phyloP scores from a whole-genome alignment of 2,113 vertebrate genomes.

The Corydoras sp. region DNA sequence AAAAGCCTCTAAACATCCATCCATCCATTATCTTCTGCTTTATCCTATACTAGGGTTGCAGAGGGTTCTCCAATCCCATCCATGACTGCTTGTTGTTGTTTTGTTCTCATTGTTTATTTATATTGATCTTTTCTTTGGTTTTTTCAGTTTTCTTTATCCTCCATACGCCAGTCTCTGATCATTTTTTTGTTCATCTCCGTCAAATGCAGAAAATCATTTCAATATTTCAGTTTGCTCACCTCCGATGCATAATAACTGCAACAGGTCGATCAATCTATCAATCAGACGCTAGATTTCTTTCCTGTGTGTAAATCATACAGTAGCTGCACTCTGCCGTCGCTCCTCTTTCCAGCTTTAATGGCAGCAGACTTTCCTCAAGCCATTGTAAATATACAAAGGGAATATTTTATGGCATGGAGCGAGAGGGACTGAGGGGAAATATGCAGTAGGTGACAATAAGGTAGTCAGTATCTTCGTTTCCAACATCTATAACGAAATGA shows the following conservation, averaged over 20 bases:
- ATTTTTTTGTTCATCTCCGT: neutral
- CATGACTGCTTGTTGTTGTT: no score
- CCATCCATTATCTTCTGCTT: no score
- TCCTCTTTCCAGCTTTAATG: neutral
- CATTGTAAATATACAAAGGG: conserved; percentile 1
- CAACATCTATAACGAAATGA: neutral
- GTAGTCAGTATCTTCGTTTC: neutral
- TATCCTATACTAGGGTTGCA: no score
- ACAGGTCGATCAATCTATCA: neutral
- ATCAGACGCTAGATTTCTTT: neutral
- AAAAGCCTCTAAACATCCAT: no score
- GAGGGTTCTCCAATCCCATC: no score
- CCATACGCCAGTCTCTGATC: no score
- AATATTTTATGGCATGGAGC: conserved; percentile 1
- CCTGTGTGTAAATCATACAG: neutral
- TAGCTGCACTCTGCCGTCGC: neutral
- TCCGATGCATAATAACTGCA: neutral
- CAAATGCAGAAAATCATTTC: neutral
- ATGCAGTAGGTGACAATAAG: neutral
- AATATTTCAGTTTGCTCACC: neutral
- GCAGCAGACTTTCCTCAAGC: neutral
- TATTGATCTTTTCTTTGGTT: no score
- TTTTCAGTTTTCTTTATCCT: no score
- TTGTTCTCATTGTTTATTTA: no score
- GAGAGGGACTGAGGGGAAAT: neutral